Evolutionary conservation across 2,797 vertebrate species (phyloP).

Genomic region (Cryptoprocta ferox): DNA sequence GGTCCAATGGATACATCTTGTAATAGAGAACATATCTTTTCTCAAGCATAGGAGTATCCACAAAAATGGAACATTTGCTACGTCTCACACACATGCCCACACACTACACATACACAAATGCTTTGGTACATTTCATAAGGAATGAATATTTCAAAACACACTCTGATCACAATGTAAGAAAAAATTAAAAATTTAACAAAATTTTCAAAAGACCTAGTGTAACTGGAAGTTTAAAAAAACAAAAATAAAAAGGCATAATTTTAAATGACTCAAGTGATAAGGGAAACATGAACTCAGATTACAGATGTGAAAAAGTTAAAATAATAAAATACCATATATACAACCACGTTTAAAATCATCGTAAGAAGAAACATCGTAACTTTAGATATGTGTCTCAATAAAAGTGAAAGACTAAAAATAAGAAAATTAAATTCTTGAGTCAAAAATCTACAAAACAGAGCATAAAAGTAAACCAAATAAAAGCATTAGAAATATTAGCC

Average conservation of each 20-base stretch:
- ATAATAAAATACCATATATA: neutral
- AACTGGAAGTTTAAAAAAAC: neutral
- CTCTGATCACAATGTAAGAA: neutral
- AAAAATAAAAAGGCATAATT: neutral
- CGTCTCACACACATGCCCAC: neutral
- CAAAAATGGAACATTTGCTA: neutral
- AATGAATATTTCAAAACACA: neutral
- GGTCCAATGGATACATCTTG: neutral
- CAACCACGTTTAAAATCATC: neutral
- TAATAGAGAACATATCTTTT: neutral
- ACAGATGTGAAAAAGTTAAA: neutral
- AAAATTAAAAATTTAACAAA: neutral
- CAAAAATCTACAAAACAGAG: neutral
- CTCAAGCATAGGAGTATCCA: neutral
- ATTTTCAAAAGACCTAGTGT: neutral
- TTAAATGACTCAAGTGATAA: neutral
- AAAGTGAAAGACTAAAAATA: neutral
- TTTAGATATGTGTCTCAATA: neutral
- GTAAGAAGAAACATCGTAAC: neutral
- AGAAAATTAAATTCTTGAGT: neutral
- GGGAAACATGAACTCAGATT: neutral
- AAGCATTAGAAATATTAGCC: neutral
- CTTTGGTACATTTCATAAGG: neutral
- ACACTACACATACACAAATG: neutral
- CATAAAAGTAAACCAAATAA: neutral